Percentiles rank a stretch among this genome's conserved stretches.
Evolutionary conservation across 2,888 invertebrate species (phyloP).

Genomic region (Brachyptera risi): DNA sequence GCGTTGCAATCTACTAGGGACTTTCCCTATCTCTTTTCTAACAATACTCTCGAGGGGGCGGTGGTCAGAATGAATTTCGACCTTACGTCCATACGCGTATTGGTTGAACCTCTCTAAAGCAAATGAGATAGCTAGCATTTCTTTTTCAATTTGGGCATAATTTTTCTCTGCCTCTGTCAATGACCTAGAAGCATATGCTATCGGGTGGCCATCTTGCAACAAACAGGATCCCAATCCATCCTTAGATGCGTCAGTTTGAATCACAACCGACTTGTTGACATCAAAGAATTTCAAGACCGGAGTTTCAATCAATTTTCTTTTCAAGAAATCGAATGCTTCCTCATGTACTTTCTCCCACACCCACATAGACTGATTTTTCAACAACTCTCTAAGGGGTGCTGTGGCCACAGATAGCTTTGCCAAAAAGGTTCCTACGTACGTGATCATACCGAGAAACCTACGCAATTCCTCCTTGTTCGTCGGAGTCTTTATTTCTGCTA

Average conservation of each 20-base stretch:
- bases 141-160: constrained; percentile 18
- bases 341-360: constrained; percentile 14
- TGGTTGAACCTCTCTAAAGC: constrained; percentile 10
- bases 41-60: constrained; percentile 8
- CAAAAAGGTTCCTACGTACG: constrained; percentile 13
- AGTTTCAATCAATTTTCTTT: constrained; percentile 21
- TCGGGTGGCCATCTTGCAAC: not conserved
- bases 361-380: constrained; percentile 16
- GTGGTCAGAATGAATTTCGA: constrained; percentile 13
- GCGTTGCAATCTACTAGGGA: constrained; percentile 2
- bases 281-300: constrained; percentile 21
- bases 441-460: too few relatives aligned
- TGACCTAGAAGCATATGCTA: constrained; percentile 8
- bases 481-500: not conserved
- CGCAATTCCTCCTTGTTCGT: constrained; percentile 12
- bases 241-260: too few relatives aligned
- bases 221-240: constrained; percentile 6
- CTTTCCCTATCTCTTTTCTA: constrained; percentile 1
- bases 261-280: not conserved
- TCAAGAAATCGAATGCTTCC: constrained; percentile 21
- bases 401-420: constrained; percentile 10
- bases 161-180: not conserved
- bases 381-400: constrained; percentile 23
- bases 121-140: constrained; percentile 10
- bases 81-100: constrained; percentile 1